These are phyloP conservation scores for Remorina albescens DNA, from an alignment of 2,797 vertebrate species.

Conservation along the genomic window DNA sequence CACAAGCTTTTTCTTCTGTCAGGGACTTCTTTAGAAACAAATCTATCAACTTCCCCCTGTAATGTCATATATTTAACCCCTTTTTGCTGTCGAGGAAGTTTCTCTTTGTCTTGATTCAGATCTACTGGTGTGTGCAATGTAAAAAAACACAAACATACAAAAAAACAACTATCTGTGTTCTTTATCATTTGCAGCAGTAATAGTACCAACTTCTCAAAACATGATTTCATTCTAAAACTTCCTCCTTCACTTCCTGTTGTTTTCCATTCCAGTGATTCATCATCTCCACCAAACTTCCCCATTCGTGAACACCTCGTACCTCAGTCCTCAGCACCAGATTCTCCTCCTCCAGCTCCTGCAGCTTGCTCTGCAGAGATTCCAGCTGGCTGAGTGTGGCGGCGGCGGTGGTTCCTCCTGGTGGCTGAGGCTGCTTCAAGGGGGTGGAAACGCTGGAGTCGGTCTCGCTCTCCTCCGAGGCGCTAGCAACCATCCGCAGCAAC, in stretches of 20 bases:
- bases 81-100: background rate
- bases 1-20: background rate
- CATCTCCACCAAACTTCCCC: background rate
- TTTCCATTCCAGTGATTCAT: background rate
- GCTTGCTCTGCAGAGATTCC: conserved; percentile 92
- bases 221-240: background rate
- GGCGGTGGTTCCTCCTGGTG: conserved; percentile 57
- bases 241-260: background rate
- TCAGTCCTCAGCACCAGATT: conserved; percentile 92
- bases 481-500: conserved; percentile 93
- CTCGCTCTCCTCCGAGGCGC: conserved; percentile 95
- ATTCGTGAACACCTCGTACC: conserved; percentile 72
- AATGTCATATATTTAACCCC: background rate
- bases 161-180: no score
- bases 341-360: conserved; percentile 95
- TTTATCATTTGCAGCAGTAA: background rate
- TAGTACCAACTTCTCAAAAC: background rate
- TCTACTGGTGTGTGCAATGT: background rate
- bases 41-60: background rate
- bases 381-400: conserved; percentile 88
- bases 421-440: conserved; percentile 85
- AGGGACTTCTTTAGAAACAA: background rate
- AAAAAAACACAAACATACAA: no score
- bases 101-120: no score
- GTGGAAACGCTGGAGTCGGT: conserved; percentile 93